phyloP scores from a whole-genome alignment of 2,888 invertebrate genomes.

The Cerceris rybyensis region DNA sequence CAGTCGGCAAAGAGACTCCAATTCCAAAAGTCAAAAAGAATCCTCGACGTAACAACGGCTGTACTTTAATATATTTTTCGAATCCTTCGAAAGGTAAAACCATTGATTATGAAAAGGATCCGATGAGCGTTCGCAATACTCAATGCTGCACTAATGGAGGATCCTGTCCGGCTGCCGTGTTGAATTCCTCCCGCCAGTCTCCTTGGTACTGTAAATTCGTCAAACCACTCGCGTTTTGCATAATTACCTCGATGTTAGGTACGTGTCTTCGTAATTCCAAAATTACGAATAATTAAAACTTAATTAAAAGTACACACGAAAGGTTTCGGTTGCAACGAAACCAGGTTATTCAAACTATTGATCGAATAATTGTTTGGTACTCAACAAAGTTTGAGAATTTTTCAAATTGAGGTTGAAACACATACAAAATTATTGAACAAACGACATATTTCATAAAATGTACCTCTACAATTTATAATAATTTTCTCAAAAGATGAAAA shows the following conservation, averaged over 20 bases:
- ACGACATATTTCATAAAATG: too few relatives aligned
- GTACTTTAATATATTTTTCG: slow-evolving; percentile 11
- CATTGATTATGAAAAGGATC: slow-evolving; percentile 53
- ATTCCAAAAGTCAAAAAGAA: slow-evolving; percentile 3
- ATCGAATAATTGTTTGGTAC: too few relatives aligned
- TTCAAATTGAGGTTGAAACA: too few relatives aligned
- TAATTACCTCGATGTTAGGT: slow-evolving; percentile 77
- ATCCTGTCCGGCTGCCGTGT: slow-evolving; percentile 63
- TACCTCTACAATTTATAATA: too few relatives aligned
- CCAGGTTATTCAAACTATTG: not conserved
- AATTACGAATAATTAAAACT: not conserved
- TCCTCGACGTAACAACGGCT: slow-evolving; percentile 2
- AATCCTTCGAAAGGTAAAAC: slow-evolving; percentile 23
- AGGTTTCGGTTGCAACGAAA: not conserved
- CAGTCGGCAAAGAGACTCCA: not conserved
- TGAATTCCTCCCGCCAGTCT: slow-evolving; percentile 52
- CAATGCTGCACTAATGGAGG: slow-evolving; percentile 70
- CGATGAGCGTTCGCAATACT: slow-evolving; percentile 72
- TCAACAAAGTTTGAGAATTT: too few relatives aligned
- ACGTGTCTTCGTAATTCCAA: slow-evolving; percentile 13
- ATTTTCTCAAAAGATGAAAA: too few relatives aligned
- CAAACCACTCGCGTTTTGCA: slow-evolving; percentile 73
- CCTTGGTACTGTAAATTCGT: slow-evolving; percentile 71
- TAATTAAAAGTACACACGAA: not conserved
- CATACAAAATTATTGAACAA: too few relatives aligned